Percentiles rank a stretch among this genome's conserved stretches.
Evolutionary conservation across 64 coral and sea anemone genomes (phyloP).

Genomic region (Acropora yongei): DNA sequence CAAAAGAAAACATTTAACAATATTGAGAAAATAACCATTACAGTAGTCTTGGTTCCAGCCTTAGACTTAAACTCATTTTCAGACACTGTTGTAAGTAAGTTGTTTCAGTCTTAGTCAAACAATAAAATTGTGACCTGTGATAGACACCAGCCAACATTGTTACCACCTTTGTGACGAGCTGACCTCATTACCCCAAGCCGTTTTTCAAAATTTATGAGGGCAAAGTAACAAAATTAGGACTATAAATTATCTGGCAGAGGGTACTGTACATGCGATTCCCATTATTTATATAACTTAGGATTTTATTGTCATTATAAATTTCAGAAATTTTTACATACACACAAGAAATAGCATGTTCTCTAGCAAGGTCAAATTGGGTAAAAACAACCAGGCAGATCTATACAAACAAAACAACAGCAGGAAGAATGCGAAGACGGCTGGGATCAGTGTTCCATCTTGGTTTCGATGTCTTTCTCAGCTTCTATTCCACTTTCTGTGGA

Average conservation of each 20-base stretch:
- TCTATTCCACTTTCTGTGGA: constrained; percentile 7
- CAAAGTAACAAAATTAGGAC: neutral
- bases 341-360: neutral
- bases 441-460: constrained; percentile 46
- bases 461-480: neutral
- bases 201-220: neutral
- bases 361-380: neutral
- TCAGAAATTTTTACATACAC: constrained; percentile 22
- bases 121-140: too few relatives aligned
- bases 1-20: too few relatives aligned
- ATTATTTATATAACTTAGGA: constrained; percentile 16
- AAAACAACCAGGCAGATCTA: constrained; percentile 17
- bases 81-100: too few relatives aligned
- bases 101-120: too few relatives aligned
- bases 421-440: neutral
- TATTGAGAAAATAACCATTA: too few relatives aligned
- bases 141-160: too few relatives aligned
- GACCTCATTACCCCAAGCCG: too few relatives aligned
- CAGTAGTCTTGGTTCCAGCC: too few relatives aligned
- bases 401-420: constrained; percentile 4
- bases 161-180: too few relatives aligned
- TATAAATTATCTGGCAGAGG: neutral
- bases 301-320: constrained; percentile 41
- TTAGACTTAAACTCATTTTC: too few relatives aligned
- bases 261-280: neutral